These are phyloP conservation scores for Budorcas taxicolor DNA, from an alignment of 2,113 vertebrate species.

Conservation along the genomic window DNA sequence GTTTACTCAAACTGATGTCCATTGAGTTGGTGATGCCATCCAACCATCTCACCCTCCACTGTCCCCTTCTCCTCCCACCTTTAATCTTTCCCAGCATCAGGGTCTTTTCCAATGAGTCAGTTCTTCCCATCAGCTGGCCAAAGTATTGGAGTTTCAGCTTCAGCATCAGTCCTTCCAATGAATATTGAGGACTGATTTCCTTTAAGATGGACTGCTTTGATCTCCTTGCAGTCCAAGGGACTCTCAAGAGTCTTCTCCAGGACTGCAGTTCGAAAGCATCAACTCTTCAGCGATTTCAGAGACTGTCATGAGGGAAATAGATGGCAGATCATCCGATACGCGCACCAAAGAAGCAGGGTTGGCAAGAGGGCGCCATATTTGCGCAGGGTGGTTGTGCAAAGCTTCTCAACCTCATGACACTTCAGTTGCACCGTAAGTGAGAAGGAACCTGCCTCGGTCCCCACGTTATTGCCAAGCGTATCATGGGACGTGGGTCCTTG, in stretches of 20 bases:
- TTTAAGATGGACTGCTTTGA: background rate
- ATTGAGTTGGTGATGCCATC: background rate
- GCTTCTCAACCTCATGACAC: background rate
- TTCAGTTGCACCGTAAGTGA: accelerated
- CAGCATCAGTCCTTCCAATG: background rate
- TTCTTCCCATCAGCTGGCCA: accelerated
- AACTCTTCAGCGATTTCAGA: accelerated
- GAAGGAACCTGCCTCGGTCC: background rate
- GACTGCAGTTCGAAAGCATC: accelerated
- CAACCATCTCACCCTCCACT: background rate
- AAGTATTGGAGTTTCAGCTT: background rate
- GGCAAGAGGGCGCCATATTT: accelerated
- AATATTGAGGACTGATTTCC: background rate
- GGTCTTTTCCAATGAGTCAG: background rate
- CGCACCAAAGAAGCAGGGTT: accelerated
- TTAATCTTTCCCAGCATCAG: background rate
- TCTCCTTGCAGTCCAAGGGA: background rate
- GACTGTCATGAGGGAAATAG: accelerated
- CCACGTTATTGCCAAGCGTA: accelerated
- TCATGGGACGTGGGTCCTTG: accelerated
- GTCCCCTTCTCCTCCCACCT: accelerated
- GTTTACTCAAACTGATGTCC: background rate
- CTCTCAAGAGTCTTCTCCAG: background rate
- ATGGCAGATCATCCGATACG: accelerated
- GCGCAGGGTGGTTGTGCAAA: background rate